Evolutionary conservation across 2,113 vertebrate genomes (phyloP).

Genomic region (Tiliqua scincoides): DNA sequence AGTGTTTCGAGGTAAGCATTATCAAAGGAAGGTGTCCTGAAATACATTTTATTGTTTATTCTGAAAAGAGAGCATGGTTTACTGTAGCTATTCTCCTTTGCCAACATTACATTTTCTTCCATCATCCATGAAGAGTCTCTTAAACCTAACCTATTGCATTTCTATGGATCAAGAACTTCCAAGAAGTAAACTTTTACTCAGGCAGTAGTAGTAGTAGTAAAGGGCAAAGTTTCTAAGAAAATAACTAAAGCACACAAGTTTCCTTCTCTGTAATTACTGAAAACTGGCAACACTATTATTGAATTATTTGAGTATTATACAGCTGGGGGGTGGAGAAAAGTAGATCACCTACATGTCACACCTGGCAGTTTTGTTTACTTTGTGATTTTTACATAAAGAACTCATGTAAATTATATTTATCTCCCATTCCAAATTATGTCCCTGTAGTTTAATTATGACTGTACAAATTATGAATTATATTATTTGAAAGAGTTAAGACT

Average conservation of each 20-base stretch:
- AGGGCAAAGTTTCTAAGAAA: too few species aligned
- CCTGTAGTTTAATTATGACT: slow-evolving; percentile 8
- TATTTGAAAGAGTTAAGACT: not conserved
- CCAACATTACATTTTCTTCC: not conserved
- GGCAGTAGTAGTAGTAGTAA: not conserved
- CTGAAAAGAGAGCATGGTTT: not conserved
- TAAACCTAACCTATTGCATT: not conserved
- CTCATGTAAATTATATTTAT: slow-evolving; percentile 10
- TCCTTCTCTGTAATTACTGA: not conserved
- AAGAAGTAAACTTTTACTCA: not conserved
- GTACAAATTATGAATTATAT: not conserved
- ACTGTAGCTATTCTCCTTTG: not conserved
- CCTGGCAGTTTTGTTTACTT: not conserved
- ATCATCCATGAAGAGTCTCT: not conserved
- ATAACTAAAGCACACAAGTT: not conserved
- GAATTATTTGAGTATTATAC: not conserved
- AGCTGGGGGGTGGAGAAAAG: not conserved
- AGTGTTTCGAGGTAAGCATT: not conserved
- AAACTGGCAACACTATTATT: not conserved
- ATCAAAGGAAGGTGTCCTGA: not conserved
- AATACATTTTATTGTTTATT: not conserved
- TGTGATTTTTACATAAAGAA: not conserved
- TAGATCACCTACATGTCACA: too few species aligned
- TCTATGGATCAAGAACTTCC: not conserved
- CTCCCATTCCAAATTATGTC: slow-evolving; percentile 23